Conservation (phyloP, 2,888 invertebrate species). For the Perithous albicinctus region DNA sequence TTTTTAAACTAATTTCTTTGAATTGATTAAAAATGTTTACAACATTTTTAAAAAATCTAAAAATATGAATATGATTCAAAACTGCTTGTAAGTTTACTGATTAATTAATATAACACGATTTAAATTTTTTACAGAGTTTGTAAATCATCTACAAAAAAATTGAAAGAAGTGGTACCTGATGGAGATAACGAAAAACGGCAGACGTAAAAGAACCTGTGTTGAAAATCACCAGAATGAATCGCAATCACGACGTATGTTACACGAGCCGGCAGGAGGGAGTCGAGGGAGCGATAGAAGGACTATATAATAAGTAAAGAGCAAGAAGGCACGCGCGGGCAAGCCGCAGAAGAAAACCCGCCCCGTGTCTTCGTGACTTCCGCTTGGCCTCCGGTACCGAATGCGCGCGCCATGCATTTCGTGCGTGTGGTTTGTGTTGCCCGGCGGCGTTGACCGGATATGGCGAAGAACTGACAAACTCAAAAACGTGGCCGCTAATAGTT, state of each 20-base stretch:
- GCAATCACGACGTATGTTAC: slow-evolving; percentile 22
- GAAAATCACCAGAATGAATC: slow-evolving; percentile 33
- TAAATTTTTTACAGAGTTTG: no score
- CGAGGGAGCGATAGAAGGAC: background rate
- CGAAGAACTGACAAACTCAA: slow-evolving; percentile 75
- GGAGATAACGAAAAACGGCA: background rate
- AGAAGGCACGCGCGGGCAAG: slow-evolving; percentile 51
- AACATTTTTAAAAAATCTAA: no score
- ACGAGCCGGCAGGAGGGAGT: background rate
- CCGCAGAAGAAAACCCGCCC: slow-evolving; percentile 12
- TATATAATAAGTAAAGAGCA: background rate
- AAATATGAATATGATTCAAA: no score
- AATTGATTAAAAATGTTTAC: no score
- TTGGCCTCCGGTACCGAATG: slow-evolving; percentile 38
- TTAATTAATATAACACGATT: no score
- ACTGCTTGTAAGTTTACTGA: no score
- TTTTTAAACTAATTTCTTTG: no score
- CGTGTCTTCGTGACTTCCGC: slow-evolving; percentile 78
- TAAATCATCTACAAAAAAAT: no score
- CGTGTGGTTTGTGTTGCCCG: slow-evolving; percentile 62
- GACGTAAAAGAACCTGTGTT: slow-evolving; percentile 19
- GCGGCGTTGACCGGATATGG: slow-evolving; percentile 79
- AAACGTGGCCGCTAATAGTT: slow-evolving; percentile 58
- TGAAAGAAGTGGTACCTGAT: no score
- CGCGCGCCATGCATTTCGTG: slow-evolving; percentile 58